phyloP scores from a whole-genome alignment of 2,797 vertebrate species.

The Ibycter americanus region DNA sequence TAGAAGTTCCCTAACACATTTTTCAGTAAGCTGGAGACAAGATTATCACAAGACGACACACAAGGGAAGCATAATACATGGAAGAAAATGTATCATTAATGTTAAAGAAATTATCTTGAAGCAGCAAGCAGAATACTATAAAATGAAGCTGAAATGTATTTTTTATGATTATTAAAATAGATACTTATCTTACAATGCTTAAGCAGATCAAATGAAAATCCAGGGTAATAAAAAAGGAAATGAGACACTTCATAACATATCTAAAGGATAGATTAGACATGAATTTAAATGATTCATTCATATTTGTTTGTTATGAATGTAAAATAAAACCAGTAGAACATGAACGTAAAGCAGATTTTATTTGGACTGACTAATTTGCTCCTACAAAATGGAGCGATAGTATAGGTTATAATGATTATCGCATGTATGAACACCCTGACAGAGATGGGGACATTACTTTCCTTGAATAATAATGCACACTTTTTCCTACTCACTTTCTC shows the following conservation, averaged over 20 bases:
- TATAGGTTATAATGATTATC: neutral
- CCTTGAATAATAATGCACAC: neutral
- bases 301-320: neutral
- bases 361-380: neutral
- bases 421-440: neutral
- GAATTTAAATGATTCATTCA: conserved; percentile 11
- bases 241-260: neutral
- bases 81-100: neutral
- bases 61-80: neutral
- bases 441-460: neutral
- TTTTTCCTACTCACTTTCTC: neutral
- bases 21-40: neutral
- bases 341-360: neutral
- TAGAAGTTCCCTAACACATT: neutral
- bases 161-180: neutral
- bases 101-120: conserved; percentile 8
- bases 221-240: neutral
- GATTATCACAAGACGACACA: neutral
- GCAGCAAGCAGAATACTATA: neutral
- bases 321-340: conserved; percentile 8
- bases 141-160: neutral
- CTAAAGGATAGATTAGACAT: neutral
- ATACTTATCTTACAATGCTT: neutral
- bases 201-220: conserved; percentile 31
- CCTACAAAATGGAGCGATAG: neutral